Percentiles rank a stretch among this genome's conserved stretches.
phyloP scores from a whole-genome alignment of 2,888 invertebrate genomes.

The Athalia rosae region DNA sequence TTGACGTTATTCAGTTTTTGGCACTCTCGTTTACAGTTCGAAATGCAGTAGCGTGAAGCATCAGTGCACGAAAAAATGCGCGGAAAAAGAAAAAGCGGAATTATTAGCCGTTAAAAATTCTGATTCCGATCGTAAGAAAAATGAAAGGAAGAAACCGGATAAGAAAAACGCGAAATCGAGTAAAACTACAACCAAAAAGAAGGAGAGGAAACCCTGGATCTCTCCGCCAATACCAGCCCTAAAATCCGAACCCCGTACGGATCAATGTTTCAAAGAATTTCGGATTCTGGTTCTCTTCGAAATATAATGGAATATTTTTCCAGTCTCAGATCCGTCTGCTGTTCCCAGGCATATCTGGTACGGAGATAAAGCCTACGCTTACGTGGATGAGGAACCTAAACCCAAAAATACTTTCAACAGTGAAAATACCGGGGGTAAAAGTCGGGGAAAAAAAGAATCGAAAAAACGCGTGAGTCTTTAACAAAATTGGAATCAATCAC shows the following conservation, averaged over 20 bases:
- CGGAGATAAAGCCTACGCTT: slow-evolving; percentile 7
- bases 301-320: neutral
- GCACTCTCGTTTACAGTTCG: too few species aligned
- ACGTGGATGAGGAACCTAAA: slow-evolving; percentile 27
- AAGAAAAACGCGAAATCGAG: neutral
- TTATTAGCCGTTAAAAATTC: too few species aligned
- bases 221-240: slow-evolving; percentile 12
- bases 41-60: too few species aligned
- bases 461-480: too few species aligned
- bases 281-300: neutral
- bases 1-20: too few species aligned
- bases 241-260: slow-evolving; percentile 12
- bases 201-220: neutral
- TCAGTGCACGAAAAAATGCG: too few species aligned
- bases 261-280: neutral
- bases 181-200: neutral
- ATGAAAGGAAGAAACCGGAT: neutral
- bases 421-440: slow-evolving; percentile 51
- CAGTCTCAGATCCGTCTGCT: slow-evolving; percentile 14
- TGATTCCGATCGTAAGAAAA: too few species aligned
- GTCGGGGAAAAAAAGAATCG: neutral
- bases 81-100: too few species aligned
- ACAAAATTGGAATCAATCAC: too few species aligned
- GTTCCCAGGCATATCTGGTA: slow-evolving; percentile 17
- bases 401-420: slow-evolving; percentile 51